A percentile compares a stretch with the other conserved stretches of the same genome.
These are phyloP conservation scores for Glossophaga mutica DNA, from an alignment of 2,797 vertebrate genomes.

Conservation along the genomic window DNA sequence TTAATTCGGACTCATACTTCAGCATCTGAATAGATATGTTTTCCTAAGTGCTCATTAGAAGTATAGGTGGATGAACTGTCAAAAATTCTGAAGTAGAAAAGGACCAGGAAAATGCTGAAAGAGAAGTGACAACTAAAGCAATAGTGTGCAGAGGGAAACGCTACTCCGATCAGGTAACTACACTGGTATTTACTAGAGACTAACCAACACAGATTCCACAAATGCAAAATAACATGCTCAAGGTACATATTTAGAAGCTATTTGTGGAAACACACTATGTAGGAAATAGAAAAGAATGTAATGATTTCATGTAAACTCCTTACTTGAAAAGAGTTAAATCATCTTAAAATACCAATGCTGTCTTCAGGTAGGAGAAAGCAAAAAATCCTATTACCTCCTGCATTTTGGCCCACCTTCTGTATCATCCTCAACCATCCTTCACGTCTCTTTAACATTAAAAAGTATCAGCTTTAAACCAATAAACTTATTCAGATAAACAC, in stretches of 20 bases:
- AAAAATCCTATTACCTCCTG: not conserved
- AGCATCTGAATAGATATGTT: not conserved
- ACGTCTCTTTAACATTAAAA: not conserved
- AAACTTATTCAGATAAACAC: conserved; percentile 79
- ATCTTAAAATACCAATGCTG: not conserved
- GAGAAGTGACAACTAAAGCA: not conserved
- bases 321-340: not conserved
- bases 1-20: not conserved
- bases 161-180: not conserved
- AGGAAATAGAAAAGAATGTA: not conserved
- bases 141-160: not conserved
- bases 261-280: not conserved
- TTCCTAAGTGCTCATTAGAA: not conserved
- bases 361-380: not conserved
- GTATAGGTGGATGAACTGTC: not conserved
- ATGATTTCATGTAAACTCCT: not conserved
- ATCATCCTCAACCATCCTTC: not conserved
- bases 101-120: not conserved
- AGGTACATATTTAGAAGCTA: not conserved
- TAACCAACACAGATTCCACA: conserved; percentile 1
- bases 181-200: not conserved
- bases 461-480: conserved; percentile 51
- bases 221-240: not conserved
- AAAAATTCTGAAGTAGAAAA: not conserved
- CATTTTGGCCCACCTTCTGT: not conserved